These are phyloP conservation scores for Phaenicophaeus curvirostris DNA, from an alignment of 2,797 vertebrate genomes.

Conservation along the genomic window DNA sequence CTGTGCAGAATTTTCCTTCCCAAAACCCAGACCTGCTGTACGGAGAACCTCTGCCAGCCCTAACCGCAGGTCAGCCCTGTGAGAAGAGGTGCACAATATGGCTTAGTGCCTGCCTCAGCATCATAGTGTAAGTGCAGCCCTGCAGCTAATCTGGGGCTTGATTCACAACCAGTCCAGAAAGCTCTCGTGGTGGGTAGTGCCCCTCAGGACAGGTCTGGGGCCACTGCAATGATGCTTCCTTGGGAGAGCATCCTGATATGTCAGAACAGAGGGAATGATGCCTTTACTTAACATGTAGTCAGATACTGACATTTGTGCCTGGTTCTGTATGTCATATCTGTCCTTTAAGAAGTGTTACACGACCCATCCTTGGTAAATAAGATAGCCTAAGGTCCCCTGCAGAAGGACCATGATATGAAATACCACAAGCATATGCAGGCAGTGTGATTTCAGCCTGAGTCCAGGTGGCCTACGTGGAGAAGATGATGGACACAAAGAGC, in stretches of 20 bases:
- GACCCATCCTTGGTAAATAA: not conserved
- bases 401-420: not conserved
- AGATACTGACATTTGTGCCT: not conserved
- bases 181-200: not conserved
- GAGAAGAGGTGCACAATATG: not conserved
- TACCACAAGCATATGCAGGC: not conserved
- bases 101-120: not conserved
- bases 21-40: not conserved
- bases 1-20: not conserved
- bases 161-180: not conserved
- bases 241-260: rapidly evolving
- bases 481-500: not conserved
- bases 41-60: not conserved
- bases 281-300: not conserved
- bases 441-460: not conserved
- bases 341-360: not conserved
- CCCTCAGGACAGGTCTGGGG: not conserved
- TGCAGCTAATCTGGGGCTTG: rapidly evolving
- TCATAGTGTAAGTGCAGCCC: not conserved
- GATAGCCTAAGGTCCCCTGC: not conserved
- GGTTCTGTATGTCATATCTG: not conserved
- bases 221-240: not conserved
- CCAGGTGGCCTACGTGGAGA: not conserved
- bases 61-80: not conserved
- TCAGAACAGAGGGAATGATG: not conserved